Evolutionary conservation across 92 coral and sea anemone genomes (phyloP), one percentile per base, ranked within the genome.

Genomic region (Zoanthus solanderi): DNA sequence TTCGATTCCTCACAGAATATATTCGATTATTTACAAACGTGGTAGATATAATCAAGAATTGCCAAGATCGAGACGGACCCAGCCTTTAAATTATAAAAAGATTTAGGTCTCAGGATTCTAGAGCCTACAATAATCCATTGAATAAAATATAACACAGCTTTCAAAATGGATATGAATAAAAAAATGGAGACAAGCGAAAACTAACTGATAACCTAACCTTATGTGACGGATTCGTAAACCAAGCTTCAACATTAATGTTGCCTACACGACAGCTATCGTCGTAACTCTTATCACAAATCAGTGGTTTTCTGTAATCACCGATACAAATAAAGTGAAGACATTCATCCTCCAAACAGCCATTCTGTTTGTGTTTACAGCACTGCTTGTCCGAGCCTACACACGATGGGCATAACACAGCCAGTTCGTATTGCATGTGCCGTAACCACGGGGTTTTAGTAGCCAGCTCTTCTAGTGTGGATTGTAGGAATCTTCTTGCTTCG

Each of bases 361-460:
- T 47, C 17, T 17, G 23, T 23, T 58, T 80, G 34, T 80, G 87
- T 23, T 73, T 73, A 73, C 52, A 15, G 52, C 79, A 73, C 87
- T 71, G 87, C 11, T 29, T 57, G 16, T 58, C 78, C 0, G 87
- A n/a, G 32, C 34, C 32, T 4, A 58, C 61, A 57, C 87, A 84
- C 6, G 87, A 71, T 0, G 78, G 78, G 67, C 87, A 84, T 76
- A 73, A 6, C 32, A 71, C 87, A 31, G 78, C 79, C 79, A 84
- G 53, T 23, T 84, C 87, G 16, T 84, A 84, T 5, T 71, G 78
- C 46, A 84, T 57, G 31, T 57, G 71, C 0, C 87, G 78, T 71
- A 84, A 16, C 87, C 87, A 84, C 8, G 78, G 87, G 4, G 78
- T 52, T 31, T 84, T 78, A 7, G 78, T 71, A 9, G 66, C 16